Conservation (phyloP, 2,888 invertebrate species). For the Chloroclysta siterata region DNA sequence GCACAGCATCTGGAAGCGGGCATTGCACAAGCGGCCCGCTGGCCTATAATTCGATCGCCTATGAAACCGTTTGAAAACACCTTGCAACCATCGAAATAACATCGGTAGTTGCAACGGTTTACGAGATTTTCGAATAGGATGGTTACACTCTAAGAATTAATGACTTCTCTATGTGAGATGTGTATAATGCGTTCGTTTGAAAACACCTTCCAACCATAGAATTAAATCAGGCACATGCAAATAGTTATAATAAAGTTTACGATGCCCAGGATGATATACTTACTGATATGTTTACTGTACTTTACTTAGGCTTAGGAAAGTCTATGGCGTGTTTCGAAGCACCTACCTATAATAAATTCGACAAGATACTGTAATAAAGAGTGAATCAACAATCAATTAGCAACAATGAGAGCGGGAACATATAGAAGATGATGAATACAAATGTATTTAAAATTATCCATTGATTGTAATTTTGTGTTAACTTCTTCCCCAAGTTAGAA, state of each 20-base stretch:
- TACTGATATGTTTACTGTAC: no score
- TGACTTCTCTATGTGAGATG: constrained; percentile 1
- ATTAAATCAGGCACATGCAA: background rate
- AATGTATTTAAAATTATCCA: no score
- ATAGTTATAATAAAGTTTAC: background rate
- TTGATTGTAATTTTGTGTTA: no score
- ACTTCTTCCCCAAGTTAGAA: no score
- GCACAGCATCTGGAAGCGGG: constrained; percentile 51
- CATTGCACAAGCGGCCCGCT: constrained; percentile 51
- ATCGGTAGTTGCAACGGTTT: constrained; percentile 27
- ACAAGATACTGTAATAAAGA: no score
- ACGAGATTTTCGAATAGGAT: constrained; percentile 20
- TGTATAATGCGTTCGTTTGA: background rate
- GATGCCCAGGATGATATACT: background rate
- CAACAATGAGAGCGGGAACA: no score
- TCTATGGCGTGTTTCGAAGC: no score
- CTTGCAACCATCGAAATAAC: constrained; percentile 40
- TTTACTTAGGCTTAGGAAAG: no score
- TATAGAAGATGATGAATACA: no score
- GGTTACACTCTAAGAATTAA: constrained; percentile 8
- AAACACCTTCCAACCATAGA: background rate
- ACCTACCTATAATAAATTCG: no score
- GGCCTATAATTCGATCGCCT: constrained; percentile 53
- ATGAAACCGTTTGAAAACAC: constrained; percentile 42
- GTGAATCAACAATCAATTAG: no score